These are phyloP conservation scores for Gavia stellata DNA, from an alignment of 2,113 vertebrate genomes.

Conservation along the genomic window DNA sequence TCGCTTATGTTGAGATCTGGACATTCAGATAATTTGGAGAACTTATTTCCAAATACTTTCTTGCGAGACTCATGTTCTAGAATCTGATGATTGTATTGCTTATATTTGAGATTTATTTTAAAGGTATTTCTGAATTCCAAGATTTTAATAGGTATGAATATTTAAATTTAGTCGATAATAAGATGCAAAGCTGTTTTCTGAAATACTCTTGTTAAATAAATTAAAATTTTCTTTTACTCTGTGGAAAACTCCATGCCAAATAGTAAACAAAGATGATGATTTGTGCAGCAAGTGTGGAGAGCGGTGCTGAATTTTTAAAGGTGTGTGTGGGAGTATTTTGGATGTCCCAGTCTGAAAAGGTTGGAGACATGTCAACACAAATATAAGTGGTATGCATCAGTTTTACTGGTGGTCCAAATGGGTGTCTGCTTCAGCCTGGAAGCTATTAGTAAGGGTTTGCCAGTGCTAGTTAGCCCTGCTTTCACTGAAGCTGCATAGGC, in stretches of 20 bases:
- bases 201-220: neutral
- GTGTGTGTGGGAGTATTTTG: neutral
- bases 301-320: neutral
- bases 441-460: neutral
- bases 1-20: neutral
- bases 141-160: neutral
- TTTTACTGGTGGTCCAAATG: neutral
- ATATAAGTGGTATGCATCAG: neutral
- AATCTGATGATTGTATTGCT: neutral
- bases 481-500: neutral
- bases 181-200: neutral
- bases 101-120: neutral
- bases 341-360: neutral
- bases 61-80: neutral
- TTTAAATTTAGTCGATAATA: neutral
- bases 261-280: neutral
- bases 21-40: neutral
- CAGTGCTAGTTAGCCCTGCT: neutral
- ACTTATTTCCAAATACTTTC: neutral
- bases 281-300: neutral
- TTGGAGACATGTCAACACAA: neutral
- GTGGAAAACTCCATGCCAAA: neutral
- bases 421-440: neutral
- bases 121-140: neutral
- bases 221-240: neutral